phyloP scores from a whole-genome alignment of 1,140 invertebrate genomes.

The Rhyacophila brunnea region DNA sequence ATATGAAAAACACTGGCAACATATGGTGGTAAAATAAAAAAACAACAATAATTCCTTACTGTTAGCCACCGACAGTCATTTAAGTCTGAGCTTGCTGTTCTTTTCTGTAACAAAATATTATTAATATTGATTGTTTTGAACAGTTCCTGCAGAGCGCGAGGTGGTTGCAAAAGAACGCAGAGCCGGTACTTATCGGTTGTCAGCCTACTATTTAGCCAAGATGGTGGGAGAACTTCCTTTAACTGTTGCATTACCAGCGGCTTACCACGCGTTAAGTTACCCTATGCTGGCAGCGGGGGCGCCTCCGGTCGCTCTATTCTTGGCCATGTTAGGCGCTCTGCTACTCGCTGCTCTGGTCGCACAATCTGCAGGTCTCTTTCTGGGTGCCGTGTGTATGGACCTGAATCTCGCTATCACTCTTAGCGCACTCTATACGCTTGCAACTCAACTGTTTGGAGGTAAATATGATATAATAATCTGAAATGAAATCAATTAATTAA shows the following conservation, averaged over 20 bases:
- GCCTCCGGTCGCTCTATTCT: conserved; percentile 62
- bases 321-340: conserved; percentile 70
- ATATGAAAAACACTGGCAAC: too few relatives aligned
- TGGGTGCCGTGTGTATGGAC: conserved; percentile 78
- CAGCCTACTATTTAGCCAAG: conserved; percentile 83
- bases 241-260: conserved; percentile 73
- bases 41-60: too few relatives aligned
- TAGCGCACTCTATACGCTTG: conserved; percentile 76
- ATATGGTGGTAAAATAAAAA: too few relatives aligned
- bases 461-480: too few relatives aligned
- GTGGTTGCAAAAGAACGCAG: conserved; percentile 81
- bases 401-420: conserved; percentile 79
- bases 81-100: too few relatives aligned
- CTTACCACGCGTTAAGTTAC: conserved; percentile 79
- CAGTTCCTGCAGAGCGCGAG: conserved; percentile 79
- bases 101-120: neutral
- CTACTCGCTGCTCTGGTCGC: conserved; percentile 77
- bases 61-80: too few relatives aligned
- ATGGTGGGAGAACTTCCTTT: conserved; percentile 81
- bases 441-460: conserved; percentile 79
- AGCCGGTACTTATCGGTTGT: conserved; percentile 79
- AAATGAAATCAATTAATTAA: too few relatives aligned
- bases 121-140: too few relatives aligned
- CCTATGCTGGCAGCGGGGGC: conserved; percentile 65
- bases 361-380: conserved; percentile 82